Percentiles rank a stretch among this genome's conserved stretches.
Conservation (phyloP, 2,113 vertebrate species). For the Nettapus auritus region DNA sequence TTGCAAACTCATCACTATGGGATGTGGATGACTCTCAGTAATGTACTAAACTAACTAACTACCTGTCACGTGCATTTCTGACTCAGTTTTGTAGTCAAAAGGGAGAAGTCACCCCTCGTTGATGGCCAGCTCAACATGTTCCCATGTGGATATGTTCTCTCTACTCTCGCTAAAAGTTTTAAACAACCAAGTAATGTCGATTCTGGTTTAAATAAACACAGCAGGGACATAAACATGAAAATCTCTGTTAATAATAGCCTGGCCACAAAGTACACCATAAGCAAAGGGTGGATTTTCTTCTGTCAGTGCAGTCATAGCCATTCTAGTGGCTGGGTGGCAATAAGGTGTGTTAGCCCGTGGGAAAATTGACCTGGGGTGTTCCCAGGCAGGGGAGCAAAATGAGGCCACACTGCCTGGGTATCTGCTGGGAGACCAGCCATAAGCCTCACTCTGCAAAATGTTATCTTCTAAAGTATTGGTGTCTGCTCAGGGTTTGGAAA, state of each 20-base stretch:
- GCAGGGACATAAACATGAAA: background rate
- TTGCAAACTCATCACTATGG: background rate
- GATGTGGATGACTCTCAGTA: background rate
- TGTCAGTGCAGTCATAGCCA: background rate
- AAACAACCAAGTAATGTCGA: background rate
- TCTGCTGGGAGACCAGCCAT: background rate
- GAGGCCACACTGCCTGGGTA: background rate
- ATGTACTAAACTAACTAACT: background rate
- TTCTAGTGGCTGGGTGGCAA: slow-evolving; percentile 4
- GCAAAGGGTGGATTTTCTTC: background rate
- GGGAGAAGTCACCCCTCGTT: background rate
- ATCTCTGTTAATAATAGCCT: background rate
- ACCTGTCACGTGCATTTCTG: background rate
- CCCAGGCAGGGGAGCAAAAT: background rate
- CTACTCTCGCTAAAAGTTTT: background rate
- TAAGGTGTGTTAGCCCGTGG: slow-evolving; percentile 49
- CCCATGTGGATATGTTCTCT: background rate
- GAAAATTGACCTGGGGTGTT: slow-evolving; percentile 44
- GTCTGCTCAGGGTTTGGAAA: background rate
- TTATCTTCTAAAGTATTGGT: background rate
- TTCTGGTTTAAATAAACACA: background rate
- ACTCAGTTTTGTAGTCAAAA: background rate
- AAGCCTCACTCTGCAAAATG: background rate
- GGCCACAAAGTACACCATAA: background rate
- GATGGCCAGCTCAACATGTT: background rate